Base-by-base conservation (phyloP, 2,113 vertebrate species). In the Cephalopholis sonnerati region DNA sequence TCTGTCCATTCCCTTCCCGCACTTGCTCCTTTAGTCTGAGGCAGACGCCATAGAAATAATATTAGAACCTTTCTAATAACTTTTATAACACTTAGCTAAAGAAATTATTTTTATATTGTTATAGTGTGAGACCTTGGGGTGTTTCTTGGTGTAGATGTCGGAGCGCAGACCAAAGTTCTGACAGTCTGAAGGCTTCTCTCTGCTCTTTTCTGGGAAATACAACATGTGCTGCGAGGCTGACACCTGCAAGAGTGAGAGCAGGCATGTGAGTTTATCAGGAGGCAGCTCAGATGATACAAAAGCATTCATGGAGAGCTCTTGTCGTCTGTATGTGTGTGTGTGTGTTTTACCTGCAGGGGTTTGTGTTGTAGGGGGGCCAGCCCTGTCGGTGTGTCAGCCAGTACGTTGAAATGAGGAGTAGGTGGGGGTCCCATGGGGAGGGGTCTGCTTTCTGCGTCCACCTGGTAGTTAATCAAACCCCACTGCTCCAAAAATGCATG, bases 391-490 rank as follows among this genome's bases (percentile, higher is more conserved):
- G 97, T 96, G 79, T 99, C 97, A 0, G 96, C 97, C 51, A 98
- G 93, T 3, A 98, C 98, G 0, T 99, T 99, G 89, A 99, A 99
- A 89, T 99, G 98, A 75, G 98, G 97, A 7, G 98, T 99, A 0
- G 98, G 98, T 1, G 98, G 98, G 0, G 98, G 98, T 0, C 98
- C 98, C 98, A 98, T 99, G 0, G 98, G 98, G 90, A 98, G 97
- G 59, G 98, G 98, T 15, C 97, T 94, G 87, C 97, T 99, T 87
- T 99, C 98, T 3, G 98, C 97, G 66, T 99, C 98, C 91, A 99
- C 98, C 77, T 99, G 98, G 90, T 99, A 99, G 91, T 99, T 99
- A 17, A 99, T 96, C 61, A 99, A 95, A 6, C 98, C 98, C 98
- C 98, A 99, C 84, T 99, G 98, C 92, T 99, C 98, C 94, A 99